phyloP scores from a whole-genome alignment of 2,888 invertebrate species.

The Julus scandinavius region DNA sequence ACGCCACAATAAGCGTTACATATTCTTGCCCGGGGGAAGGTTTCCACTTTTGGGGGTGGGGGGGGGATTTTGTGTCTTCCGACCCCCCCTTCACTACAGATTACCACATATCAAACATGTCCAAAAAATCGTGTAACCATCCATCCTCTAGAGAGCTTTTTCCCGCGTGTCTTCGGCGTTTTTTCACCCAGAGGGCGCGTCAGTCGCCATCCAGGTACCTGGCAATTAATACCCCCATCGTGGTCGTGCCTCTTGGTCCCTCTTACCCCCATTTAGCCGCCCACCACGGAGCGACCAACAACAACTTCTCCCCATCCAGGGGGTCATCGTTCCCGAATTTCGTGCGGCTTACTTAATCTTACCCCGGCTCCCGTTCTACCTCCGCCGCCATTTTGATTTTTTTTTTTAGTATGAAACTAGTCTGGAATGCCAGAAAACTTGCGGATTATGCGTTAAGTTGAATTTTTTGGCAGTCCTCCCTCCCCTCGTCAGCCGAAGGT shows the following conservation, averaged over 20 bases:
- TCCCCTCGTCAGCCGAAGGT: background rate
- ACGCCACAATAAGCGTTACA: no score
- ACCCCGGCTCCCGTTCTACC: conserved; percentile 11
- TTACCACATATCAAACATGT: background rate
- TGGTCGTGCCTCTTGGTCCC: background rate
- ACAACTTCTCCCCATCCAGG: background rate
- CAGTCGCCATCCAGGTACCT: background rate
- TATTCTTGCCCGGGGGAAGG: background rate
- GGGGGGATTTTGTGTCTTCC: no score
- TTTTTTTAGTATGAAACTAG: background rate
- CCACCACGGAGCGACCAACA: background rate
- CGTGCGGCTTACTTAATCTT: conserved; percentile 2
- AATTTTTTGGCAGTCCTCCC: background rate
- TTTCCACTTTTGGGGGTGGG: background rate
- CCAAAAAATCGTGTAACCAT: background rate
- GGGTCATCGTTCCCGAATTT: conserved; percentile 10
- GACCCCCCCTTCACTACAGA: background rate
- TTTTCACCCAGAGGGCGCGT: background rate
- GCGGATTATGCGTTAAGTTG: background rate
- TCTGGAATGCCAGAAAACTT: background rate
- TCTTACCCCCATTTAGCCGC: background rate
- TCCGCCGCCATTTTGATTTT: background rate
- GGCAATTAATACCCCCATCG: background rate
- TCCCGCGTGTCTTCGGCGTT: background rate
- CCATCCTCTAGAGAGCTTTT: background rate